Evolutionary conservation across 2,888 invertebrate species (phyloP).

Genomic region (Megastigmus dorsalis): DNA sequence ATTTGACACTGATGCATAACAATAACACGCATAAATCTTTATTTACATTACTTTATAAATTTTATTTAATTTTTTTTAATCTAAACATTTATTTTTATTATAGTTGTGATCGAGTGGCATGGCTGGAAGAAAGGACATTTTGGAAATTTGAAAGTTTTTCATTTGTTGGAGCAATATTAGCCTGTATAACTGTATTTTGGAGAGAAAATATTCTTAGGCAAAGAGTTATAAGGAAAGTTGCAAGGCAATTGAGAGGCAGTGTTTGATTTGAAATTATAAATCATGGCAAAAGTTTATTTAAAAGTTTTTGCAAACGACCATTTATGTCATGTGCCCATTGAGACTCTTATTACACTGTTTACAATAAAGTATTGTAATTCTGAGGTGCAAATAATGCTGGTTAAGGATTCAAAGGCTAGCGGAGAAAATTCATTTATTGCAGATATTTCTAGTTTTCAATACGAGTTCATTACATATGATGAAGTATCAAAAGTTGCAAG

Average conservation of each 20-base stretch:
- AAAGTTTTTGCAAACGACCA: constrained; percentile 64
- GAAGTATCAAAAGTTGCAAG: constrained; percentile 73
- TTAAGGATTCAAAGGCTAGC: constrained; percentile 64
- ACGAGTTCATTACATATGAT: constrained; percentile 67
- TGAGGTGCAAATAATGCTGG: constrained; percentile 74
- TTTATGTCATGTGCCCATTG: constrained; percentile 75
- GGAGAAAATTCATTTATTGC: constrained; percentile 66
- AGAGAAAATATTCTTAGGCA: constrained; percentile 70
- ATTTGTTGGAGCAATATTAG: constrained; percentile 80
- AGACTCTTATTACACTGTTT: constrained; percentile 80
- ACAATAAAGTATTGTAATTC: constrained; percentile 79
- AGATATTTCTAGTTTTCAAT: constrained; percentile 69
- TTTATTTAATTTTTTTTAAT: too few relatives aligned
- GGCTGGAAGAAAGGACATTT: constrained; percentile 88
- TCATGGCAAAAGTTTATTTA: constrained; percentile 67
- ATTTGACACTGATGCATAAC: too few relatives aligned
- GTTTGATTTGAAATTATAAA: constrained; percentile 54
- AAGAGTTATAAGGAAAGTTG: constrained; percentile 70
- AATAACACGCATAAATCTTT: too few relatives aligned
- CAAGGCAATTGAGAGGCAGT: constrained; percentile 68
- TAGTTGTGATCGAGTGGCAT: constrained; percentile 90
- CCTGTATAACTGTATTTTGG: constrained; percentile 73
- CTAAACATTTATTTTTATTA: constrained; percentile 64
- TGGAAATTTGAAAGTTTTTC: constrained; percentile 87
- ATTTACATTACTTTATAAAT: too few relatives aligned